Base-by-base conservation (phyloP, 2,888 invertebrate species). In the Brachyptera risi region DNA sequence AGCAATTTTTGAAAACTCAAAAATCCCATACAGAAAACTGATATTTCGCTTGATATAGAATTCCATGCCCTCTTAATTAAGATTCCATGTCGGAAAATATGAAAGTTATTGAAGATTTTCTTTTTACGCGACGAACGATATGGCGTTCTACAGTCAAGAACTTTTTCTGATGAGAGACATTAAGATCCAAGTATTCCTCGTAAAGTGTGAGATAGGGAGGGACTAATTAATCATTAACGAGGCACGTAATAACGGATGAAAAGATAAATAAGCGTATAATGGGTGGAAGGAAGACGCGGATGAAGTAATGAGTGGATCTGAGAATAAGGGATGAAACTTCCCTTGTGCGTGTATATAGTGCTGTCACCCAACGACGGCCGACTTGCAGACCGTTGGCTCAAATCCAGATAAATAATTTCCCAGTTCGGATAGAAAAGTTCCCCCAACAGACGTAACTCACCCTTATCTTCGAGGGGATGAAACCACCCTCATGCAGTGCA, bases 161-260 rank as follows among this genome's bases (percentile, higher is more conserved):
- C 56, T 51, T 51, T 59, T 61, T 63, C 63, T 63, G 61, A 63
- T 61, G 63, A 59, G 59, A 40, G 40, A 51, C 59, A 59, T 63
- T 63, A 63, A 61, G 63, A 54, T 35, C 37, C 37, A 54, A 17
- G 54, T 35, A 17, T 35, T 54, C 5, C 19, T 21, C n/a, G 35
- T 35, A 7, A 35, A 54, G 54, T 19, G 21, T 19, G 44, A 19
- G 19, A 37, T 37, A 19, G 54, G 54, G 37, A 54, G 21, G 9
- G 54, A 21, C 35, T 59, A 74, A 75, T 75, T 75, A 75, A 74
- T 74, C 74, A 75, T 74, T 74, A 74, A 75, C 74, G 74, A 73
- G 73, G 71, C 73, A 72, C 71, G 75, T 74, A 75, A 74, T 75
- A 74, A 74, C 74, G 71, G 74, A 73, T 74, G 74, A 75, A 74